Base-by-base conservation (phyloP, 2,113 vertebrate genomes). In the Leptosomus discolor region DNA sequence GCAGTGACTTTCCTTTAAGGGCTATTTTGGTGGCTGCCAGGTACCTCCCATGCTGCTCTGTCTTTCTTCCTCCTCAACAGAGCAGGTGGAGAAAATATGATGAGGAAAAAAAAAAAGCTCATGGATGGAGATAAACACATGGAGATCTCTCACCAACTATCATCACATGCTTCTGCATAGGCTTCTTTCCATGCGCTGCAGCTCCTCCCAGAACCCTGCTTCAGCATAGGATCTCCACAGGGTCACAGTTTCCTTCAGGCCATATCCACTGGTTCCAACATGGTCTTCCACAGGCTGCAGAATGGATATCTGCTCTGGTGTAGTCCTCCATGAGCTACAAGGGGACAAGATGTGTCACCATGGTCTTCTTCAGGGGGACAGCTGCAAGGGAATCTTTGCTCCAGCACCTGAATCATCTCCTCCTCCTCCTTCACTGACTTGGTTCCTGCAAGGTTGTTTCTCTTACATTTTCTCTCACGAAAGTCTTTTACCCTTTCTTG, bases 141-240 rank as follows among this genome's bases (percentile, higher is more conserved):
- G 41, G 5, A 48, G 7, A 57, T 85, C 6, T n/a, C 23, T 67
- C 19, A 67, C 19, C 51, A 50, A 6, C 21, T 37, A n/a, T 41
- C 23, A 39, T 23, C 29, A 32, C 34, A 9, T 26, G 8, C 15
- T 36, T 6, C 36, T n/a, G 2, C 23, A 5, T 41, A 11, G 16
- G 3, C 8, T 76, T 15, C 23, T 48, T 7, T 29, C 30, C 24
- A 30, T 2, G 8, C 5, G 17, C 32, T 65, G n/a, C 22, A 74
- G 56, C 15, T 34, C 14, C 29, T 57, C 19, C n/a, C 18, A 39
- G 29, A 24, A 74, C 23, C 15, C 58, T 48, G 41, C n/a, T 57
- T 9, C 23, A 39, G 10, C 5, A 3, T 1, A 2, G 15, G 7
- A 8, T 51, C 14, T 60, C 27, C 63, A 69, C 4, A 11, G n/a